Conservation (phyloP, 2,888 invertebrate genomes). For the Schrankia costaestrigalis region DNA sequence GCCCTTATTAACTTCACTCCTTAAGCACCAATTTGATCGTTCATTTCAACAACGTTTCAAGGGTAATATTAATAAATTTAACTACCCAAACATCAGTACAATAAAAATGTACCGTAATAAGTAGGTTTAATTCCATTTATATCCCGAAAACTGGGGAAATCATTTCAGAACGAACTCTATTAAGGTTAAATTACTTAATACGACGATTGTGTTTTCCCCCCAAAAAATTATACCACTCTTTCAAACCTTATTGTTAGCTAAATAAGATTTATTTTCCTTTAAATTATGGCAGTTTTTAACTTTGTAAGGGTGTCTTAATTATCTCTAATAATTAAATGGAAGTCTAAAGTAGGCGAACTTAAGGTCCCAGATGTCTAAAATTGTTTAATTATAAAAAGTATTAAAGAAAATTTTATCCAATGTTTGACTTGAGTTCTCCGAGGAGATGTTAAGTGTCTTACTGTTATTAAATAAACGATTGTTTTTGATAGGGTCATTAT, state of each 20-base stretch:
- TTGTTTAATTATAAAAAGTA: constrained; percentile 54
- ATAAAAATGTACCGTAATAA: constrained; percentile 16
- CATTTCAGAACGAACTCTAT: constrained; percentile 39
- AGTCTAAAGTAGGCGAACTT: constrained; percentile 48
- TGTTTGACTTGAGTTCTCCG: too few relatives aligned
- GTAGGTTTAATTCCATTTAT: constrained; percentile 21
- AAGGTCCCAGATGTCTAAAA: constrained; percentile 52
- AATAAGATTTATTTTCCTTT: constrained; percentile 20
- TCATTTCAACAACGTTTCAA: too few relatives aligned
- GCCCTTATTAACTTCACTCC: too few relatives aligned
- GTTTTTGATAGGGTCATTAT: too few relatives aligned
- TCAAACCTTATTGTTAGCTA: constrained; percentile 6
- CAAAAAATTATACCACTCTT: constrained; percentile 12
- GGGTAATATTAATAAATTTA: constrained; percentile 8
- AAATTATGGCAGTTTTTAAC: neutral
- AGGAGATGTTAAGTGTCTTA: too few relatives aligned
- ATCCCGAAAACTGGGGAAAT: constrained; percentile 31
- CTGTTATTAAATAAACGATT: too few relatives aligned
- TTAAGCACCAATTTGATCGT: too few relatives aligned
- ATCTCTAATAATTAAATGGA: constrained; percentile 56
- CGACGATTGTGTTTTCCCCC: constrained; percentile 36
- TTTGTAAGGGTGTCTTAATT: constrained; percentile 42
- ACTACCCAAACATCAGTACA: constrained; percentile 4
- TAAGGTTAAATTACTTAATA: constrained; percentile 43
- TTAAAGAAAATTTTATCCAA: constrained; percentile 42